These are phyloP conservation scores for Poliocrania exsul DNA, from an alignment of 2,797 vertebrate species.

Conservation along the genomic window DNA sequence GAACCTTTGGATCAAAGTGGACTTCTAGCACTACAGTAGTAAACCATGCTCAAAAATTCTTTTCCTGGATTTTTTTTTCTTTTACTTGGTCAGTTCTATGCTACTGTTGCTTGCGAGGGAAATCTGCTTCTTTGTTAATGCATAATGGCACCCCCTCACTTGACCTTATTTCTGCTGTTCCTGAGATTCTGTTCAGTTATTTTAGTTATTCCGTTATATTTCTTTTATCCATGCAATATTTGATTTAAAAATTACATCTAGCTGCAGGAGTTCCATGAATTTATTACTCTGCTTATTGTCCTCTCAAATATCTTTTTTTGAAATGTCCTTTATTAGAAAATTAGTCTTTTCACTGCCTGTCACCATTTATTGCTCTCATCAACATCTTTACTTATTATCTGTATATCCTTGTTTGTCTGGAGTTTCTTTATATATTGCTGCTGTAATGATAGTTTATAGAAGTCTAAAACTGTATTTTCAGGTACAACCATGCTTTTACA, in stretches of 20 bases:
- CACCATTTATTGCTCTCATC: not conserved
- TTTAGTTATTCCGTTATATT: not conserved
- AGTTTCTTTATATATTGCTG: not conserved
- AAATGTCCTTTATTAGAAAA: not conserved
- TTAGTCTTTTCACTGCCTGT: not conserved
- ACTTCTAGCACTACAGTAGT: not conserved
- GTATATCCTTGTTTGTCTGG: not conserved
- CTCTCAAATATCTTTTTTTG: not conserved
- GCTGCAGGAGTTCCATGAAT: not conserved
- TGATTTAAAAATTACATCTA: not conserved
- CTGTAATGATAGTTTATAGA: not conserved
- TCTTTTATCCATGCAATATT: not conserved
- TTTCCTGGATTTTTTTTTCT: not conserved
- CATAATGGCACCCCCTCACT: not conserved
- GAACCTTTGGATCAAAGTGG: not conserved
- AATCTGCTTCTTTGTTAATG: not conserved
- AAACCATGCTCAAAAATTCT: not conserved
- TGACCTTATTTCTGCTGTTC: not conserved
- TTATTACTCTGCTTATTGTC: not conserved
- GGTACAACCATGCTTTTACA: not conserved
- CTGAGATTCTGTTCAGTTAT: not conserved
- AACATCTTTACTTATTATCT: not conserved
- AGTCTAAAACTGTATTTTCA: not conserved
- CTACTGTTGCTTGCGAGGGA: not conserved
- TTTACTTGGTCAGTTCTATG: not conserved